These are phyloP conservation scores for Oceanodroma tethys DNA, from an alignment of 2,113 vertebrate genomes.

Conservation along the genomic window DNA sequence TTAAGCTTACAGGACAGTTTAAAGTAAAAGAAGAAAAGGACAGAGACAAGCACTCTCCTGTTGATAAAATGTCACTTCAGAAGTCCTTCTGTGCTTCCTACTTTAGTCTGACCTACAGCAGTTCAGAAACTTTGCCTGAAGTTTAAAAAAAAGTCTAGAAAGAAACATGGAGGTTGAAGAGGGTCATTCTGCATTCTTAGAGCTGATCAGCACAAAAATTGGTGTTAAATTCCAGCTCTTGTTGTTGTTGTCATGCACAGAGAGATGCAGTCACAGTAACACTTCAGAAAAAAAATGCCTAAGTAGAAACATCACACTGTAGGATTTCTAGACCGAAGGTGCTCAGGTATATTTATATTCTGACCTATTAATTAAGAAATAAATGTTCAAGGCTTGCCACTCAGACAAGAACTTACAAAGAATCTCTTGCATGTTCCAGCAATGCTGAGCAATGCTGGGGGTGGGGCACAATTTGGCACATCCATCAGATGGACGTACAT, in stretches of 20 bases:
- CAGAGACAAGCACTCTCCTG: background rate
- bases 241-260: background rate
- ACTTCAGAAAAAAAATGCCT: background rate
- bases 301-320: background rate
- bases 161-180: background rate
- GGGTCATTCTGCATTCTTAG: background rate
- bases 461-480: background rate
- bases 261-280: background rate
- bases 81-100: background rate
- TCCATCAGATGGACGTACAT: background rate
- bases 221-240: background rate
- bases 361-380: background rate
- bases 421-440: background rate
- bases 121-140: background rate
- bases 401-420: background rate
- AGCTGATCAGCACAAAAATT: background rate
- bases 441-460: background rate
- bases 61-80: background rate
- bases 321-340: background rate
- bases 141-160: background rate
- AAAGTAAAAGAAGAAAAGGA: constrained; percentile 31
- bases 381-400: background rate
- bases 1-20: background rate
- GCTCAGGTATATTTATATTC: background rate
- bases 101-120: background rate